These are phyloP conservation scores for Papio anubis DNA, from an alignment of 2,113 vertebrate genomes.

Conservation along the genomic window DNA sequence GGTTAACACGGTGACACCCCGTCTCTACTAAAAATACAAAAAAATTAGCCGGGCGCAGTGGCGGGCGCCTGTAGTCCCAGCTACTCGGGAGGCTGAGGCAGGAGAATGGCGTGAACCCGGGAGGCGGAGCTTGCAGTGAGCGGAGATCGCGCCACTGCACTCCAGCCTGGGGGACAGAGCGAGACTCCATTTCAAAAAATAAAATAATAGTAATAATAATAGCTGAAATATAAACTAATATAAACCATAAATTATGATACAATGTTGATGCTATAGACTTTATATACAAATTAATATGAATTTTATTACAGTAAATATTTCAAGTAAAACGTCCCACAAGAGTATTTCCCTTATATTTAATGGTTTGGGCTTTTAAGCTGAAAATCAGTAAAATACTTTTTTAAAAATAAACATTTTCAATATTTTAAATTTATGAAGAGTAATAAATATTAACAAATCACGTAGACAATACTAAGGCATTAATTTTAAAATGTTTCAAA, in stretches of 20 bases:
- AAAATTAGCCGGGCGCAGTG: too few relatives aligned
- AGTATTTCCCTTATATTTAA: not conserved
- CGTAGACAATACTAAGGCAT: not conserved
- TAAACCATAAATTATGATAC: not conserved
- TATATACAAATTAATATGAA: not conserved
- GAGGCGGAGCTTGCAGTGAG: too few relatives aligned
- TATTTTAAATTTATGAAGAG: not conserved
- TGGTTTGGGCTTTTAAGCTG: not conserved
- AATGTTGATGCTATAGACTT: not conserved
- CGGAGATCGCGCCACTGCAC: too few relatives aligned
- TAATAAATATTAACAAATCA: not conserved
- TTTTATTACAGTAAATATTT: not conserved
- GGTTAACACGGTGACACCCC: too few relatives aligned
- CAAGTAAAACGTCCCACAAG: not conserved
- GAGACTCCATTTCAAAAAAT: too few relatives aligned
- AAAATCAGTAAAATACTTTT: not conserved
- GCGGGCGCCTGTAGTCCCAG: too few relatives aligned
- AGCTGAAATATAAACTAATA: not conserved
- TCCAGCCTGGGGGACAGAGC: too few relatives aligned
- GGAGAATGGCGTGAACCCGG: too few relatives aligned
- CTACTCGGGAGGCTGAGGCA: too few relatives aligned
- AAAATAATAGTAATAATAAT: not conserved
- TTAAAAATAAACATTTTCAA: not conserved
- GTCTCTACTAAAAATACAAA: too few relatives aligned
- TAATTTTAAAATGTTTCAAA: not conserved